Evolutionary conservation across 2,888 invertebrate species (phyloP).

Genomic region (Lasioglossum pauxillum): DNA sequence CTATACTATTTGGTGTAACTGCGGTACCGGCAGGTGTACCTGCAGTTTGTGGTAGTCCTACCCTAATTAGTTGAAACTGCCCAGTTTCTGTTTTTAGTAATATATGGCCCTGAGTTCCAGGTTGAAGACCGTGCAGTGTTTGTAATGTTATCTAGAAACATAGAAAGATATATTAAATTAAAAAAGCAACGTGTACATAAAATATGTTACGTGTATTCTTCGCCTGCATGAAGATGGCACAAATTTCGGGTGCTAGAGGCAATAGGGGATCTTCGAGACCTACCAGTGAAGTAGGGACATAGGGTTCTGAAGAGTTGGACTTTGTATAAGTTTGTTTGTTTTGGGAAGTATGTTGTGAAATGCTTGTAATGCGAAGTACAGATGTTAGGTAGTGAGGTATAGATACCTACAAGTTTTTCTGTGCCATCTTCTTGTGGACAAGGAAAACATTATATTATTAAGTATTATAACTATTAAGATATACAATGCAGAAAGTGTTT

Average conservation of each 20-base stretch:
- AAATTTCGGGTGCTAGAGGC: neutral
- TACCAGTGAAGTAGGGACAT: too few relatives aligned
- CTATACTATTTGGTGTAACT: constrained; percentile 83
- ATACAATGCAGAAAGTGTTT: neutral
- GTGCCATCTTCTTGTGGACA: too few relatives aligned
- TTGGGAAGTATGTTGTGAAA: too few relatives aligned
- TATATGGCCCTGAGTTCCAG: constrained; percentile 93
- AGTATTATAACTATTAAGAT: too few relatives aligned
- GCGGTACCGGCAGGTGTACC: constrained; percentile 83
- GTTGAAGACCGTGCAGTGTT: constrained; percentile 93
- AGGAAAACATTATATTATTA: too few relatives aligned
- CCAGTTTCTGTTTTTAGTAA: constrained; percentile 98
- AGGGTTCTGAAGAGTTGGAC: too few relatives aligned
- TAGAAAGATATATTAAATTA: constrained; percentile 1
- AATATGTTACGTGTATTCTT: neutral
- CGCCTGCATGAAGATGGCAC: neutral
- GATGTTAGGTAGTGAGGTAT: too few relatives aligned
- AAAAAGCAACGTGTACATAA: neutral
- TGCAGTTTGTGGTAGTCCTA: constrained; percentile 91
- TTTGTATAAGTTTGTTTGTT: too few relatives aligned
- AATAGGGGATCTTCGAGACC: too few relatives aligned
- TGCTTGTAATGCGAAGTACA: too few relatives aligned
- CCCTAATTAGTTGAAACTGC: constrained; percentile 96
- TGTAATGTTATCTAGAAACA: constrained; percentile 93
- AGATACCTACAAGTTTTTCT: too few relatives aligned